A percentile compares a stretch with the other conserved stretches of the same genome.
These are phyloP conservation scores for Tetragonula clypearis DNA, from an alignment of 1,140 invertebrate genomes.

Conservation along the genomic window DNA sequence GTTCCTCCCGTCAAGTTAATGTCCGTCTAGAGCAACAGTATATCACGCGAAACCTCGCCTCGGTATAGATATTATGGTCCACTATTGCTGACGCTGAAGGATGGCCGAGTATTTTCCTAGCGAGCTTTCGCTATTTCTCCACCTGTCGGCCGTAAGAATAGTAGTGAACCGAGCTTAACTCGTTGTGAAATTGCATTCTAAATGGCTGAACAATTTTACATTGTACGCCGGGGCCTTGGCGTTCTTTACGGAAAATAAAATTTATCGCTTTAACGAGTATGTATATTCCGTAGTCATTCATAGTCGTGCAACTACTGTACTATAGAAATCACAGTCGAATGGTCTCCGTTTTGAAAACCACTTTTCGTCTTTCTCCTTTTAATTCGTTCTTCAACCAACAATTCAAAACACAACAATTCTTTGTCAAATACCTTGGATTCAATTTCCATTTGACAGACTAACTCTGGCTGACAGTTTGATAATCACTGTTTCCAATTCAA, in stretches of 20 bases:
- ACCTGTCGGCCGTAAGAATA: conserved; percentile 20
- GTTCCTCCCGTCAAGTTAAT: conserved; percentile 73
- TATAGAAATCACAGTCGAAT: too few species aligned
- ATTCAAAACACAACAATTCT: not conserved
- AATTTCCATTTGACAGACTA: not conserved
- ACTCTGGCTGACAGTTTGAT: not conserved
- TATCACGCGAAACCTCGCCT: conserved; percentile 61
- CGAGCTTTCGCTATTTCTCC: conserved; percentile 61
- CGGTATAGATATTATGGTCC: conserved; percentile 71
- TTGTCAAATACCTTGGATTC: not conserved
- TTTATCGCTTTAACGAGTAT: too few species aligned
- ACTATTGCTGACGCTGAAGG: conserved; percentile 72
- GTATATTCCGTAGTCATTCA: too few species aligned
- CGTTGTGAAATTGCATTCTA: not conserved
- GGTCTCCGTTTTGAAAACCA: not conserved
- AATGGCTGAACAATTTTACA: not conserved
- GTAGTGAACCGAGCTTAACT: conserved; percentile 1
- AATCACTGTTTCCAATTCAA: not conserved
- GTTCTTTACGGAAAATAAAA: not conserved
- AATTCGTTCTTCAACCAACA: not conserved
- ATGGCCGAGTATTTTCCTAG: conserved; percentile 70
- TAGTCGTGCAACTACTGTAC: not conserved
- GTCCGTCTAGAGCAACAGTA: conserved; percentile 74
- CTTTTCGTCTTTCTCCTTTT: too few species aligned
- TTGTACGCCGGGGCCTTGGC: not conserved